Evolutionary conservation across 2,113 vertebrate species (phyloP), one percentile per base, ranked within the genome.

Genomic region (Catharus bicknelli): DNA sequence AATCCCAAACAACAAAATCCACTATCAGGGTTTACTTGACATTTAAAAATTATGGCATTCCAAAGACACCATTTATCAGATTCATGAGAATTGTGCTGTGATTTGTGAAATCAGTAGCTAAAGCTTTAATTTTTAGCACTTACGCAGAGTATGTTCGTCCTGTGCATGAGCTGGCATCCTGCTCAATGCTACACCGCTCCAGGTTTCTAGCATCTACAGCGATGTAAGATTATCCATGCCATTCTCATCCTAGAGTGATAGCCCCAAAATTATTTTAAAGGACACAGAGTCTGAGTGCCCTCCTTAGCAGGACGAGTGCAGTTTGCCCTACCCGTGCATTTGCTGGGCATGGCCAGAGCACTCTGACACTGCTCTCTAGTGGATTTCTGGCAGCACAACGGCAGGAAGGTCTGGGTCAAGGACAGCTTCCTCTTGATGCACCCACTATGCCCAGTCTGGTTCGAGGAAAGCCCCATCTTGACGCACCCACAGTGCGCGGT

Each of bases 301-400:
- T 21, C n/a, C 25, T 13, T 2, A 0, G 3, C 5, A 21, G 19
- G 5, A 20, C 3, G 10, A 34, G 47, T 22, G 25, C 11, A n/a
- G 21, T 18, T 36, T 5, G 16, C 1, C 2, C 10, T 0, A 0
- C 3, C 6, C 22, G 2, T 13, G 9, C 7, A 7, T 2, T 5
- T 0, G 42, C 34, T 0, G 32, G 9, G 23, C 27, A 14, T 0
- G 5, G 55, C 32, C 70, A 18, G 27, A 30, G 38, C 88, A 32
- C 91, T 90, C 75, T 38, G 86, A 78, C 67, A 13, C 78, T 87
- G 45, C 95, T 90, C 90, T 83, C 95, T 94, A 90, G 83, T 29
- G 96, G 87, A 6, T n/a, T 21, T 19, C 3, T 0, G 0, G 25
- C 57, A 57, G 73, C 93, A 75, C 74, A n/a, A 3, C 90, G 6